Evolutionary conservation across 2,888 invertebrate genomes (phyloP).

Genomic region (Galerucella calmariensis): DNA sequence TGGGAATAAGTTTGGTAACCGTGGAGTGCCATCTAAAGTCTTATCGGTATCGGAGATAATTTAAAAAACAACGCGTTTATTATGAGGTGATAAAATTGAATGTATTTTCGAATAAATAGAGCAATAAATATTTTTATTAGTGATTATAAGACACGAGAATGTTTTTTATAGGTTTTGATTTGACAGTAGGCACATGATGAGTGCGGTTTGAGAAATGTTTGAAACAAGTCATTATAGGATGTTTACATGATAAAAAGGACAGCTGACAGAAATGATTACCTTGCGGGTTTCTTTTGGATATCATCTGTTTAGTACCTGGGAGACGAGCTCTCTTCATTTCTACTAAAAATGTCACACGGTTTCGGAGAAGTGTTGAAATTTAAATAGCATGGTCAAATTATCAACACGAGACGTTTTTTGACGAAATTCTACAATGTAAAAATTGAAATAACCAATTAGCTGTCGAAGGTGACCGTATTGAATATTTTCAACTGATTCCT

Average conservation of each 20-base stretch:
- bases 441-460: too few relatives aligned
- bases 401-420: background rate
- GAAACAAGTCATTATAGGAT: constrained; percentile 51
- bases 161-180: constrained; percentile 30
- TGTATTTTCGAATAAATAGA: background rate
- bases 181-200: constrained; percentile 37
- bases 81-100: background rate
- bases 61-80: background rate
- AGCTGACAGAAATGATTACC: constrained; percentile 42
- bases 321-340: constrained; percentile 32
- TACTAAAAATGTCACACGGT: constrained; percentile 37
- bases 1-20: too few relatives aligned
- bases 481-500: too few relatives aligned
- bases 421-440: too few relatives aligned
- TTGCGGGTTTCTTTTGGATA: constrained; percentile 36
- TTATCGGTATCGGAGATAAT: too few relatives aligned
- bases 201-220: constrained; percentile 43
- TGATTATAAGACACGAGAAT: background rate
- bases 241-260: constrained; percentile 50
- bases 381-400: constrained; percentile 30
- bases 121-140: constrained; percentile 1
- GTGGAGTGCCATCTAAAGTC: too few relatives aligned
- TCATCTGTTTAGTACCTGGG: constrained; percentile 43
- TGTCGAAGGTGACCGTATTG: too few relatives aligned
- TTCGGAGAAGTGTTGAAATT: constrained; percentile 39